A percentile compares a stretch with the other conserved stretches of the same genome.
Evolutionary conservation across 2,113 vertebrate species (phyloP).

Genomic region (Hyaena hyaena): DNA sequence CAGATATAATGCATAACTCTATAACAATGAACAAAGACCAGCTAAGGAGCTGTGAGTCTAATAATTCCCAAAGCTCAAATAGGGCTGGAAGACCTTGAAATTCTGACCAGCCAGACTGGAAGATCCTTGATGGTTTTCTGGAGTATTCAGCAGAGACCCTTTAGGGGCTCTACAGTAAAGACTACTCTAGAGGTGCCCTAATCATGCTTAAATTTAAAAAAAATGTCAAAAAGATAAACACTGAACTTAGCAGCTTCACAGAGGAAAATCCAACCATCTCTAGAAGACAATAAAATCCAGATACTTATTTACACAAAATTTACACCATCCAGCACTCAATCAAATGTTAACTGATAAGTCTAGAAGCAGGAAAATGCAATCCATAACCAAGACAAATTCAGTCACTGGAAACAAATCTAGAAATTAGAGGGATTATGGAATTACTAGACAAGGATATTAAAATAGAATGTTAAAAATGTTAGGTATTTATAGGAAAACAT

Average conservation of each 20-base stretch:
- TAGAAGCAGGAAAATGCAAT: conserved; percentile 25
- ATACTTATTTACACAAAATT: not conserved
- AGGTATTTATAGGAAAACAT: conserved; percentile 17
- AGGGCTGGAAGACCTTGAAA: not conserved
- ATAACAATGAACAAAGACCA: not conserved
- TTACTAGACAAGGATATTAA: conserved; percentile 3
- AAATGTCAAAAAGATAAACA: not conserved
- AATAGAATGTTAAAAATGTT: conserved; percentile 4
- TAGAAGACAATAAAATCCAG: not conserved
- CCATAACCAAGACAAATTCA: not conserved
- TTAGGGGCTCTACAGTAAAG: not conserved
- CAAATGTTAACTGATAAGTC: not conserved
- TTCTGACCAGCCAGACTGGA: not conserved
- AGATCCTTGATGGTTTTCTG: not conserved
- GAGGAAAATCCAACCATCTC: conserved; percentile 31
- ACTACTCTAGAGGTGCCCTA: not conserved
- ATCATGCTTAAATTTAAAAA: not conserved
- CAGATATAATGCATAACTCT: not conserved
- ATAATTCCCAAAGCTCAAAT: not conserved
- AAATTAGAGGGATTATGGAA: not conserved
- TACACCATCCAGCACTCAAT: not conserved
- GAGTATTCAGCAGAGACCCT: not conserved
- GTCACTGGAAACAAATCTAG: not conserved
- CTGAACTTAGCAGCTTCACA: not conserved
- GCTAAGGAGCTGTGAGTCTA: not conserved